Conservation (phyloP, 1,140 invertebrate species). For the Drepana arcuata region DNA sequence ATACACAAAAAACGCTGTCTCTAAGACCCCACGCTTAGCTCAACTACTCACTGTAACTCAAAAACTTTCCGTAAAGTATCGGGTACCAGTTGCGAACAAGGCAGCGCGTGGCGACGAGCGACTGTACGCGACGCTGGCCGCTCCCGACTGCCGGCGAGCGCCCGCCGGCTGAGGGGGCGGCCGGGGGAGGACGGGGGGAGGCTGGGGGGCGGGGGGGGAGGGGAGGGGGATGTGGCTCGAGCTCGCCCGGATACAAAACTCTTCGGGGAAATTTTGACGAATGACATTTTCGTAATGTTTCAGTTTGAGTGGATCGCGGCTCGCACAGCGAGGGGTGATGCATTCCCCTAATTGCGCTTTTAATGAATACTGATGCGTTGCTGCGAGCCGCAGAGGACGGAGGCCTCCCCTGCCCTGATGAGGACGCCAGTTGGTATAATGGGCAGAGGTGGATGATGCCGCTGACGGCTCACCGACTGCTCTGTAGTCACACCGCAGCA, state of each 20-base stretch:
- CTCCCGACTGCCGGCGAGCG: background rate
- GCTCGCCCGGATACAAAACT: conserved; percentile 16
- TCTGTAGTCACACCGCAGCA: background rate
- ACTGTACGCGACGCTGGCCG: conserved; percentile 2
- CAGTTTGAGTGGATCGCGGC: conserved; percentile 17
- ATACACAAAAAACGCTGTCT: too few relatives aligned
- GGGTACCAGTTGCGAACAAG: too few relatives aligned
- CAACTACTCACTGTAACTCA: too few relatives aligned
- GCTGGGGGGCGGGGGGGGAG: conserved; percentile 5
- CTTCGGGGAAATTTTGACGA: conserved; percentile 48
- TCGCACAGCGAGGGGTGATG: conserved; percentile 21
- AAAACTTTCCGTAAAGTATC: too few relatives aligned
- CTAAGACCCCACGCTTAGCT: too few relatives aligned
- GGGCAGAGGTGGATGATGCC: background rate
- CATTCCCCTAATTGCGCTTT: conserved; percentile 51
- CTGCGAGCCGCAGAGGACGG: background rate
- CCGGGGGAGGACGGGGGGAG: conserved; percentile 1
- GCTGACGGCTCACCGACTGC: background rate
- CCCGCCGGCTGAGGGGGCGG: conserved; percentile 3
- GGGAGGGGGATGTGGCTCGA: conserved; percentile 9
- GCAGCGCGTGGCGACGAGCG: conserved; percentile 4
- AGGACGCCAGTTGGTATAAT: background rate
- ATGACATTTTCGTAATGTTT: conserved; percentile 41
- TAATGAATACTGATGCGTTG: conserved; percentile 33
- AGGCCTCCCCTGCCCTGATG: too few relatives aligned